Percentiles rank a stretch among this genome's conserved stretches.
These are phyloP conservation scores for Oreochromis aureus DNA, from an alignment of 2,113 vertebrate genomes.

Conservation along the genomic window DNA sequence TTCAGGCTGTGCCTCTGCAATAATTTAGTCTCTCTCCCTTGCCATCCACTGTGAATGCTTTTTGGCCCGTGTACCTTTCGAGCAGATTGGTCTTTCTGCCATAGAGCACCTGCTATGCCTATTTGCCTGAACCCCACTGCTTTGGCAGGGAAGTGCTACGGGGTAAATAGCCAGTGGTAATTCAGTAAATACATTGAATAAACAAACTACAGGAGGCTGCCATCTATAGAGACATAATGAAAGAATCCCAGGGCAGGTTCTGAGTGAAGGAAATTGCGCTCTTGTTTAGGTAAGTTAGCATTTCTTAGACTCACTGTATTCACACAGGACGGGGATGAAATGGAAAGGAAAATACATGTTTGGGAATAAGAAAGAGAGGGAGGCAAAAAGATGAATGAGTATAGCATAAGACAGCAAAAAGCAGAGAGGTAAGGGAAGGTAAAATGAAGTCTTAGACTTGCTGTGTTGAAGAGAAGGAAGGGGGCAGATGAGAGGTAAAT, in stretches of 20 bases:
- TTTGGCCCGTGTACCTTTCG: neutral
- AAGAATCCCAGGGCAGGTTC: neutral
- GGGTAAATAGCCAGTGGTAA: slow-evolving; percentile 49
- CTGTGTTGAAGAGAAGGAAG: neutral
- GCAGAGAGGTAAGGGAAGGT: neutral
- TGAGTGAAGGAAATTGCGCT: slow-evolving; percentile 5
- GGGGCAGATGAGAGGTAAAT: neutral
- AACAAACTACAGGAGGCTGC: slow-evolving; percentile 38
- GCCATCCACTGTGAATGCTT: neutral
- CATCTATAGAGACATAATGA: slow-evolving; percentile 22
- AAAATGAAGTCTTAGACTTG: neutral
- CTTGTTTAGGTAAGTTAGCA: slow-evolving; percentile 4
- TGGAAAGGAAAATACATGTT: neutral
- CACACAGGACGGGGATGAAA: neutral
- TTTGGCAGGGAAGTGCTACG: slow-evolving; percentile 30
- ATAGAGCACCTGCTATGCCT: slow-evolving; percentile 31
- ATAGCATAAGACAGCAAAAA: neutral
- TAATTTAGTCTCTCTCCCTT: neutral
- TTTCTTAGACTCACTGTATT: neutral
- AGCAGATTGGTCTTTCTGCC: slow-evolving; percentile 41
- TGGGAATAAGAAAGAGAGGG: neutral
- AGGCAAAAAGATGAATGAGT: neutral
- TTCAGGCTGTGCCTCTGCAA: neutral
- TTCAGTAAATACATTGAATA: slow-evolving; percentile 58
- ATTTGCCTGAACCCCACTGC: slow-evolving; percentile 33